phyloP scores from a whole-genome alignment of 1,140 invertebrate species.

The Agrilus planipennis region DNA sequence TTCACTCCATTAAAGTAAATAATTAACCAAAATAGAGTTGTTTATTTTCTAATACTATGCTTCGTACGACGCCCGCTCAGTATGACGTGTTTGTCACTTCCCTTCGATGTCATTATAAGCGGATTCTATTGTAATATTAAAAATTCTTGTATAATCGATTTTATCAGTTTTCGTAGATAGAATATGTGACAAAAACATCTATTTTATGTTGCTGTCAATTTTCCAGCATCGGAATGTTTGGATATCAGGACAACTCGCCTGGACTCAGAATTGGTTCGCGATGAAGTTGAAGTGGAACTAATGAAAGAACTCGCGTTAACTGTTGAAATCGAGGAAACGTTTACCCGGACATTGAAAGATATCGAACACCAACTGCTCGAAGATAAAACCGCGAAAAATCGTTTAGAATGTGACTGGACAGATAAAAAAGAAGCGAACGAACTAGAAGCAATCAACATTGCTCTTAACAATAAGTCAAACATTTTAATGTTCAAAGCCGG shows the following conservation, averaged over 20 bases:
- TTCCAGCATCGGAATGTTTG: conserved; percentile 67
- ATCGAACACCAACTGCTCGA: conserved; percentile 62
- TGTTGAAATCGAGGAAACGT: conserved; percentile 46
- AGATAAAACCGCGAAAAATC: conserved; percentile 64
- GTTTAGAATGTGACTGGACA: conserved; percentile 78
- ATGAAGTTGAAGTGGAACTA: conserved; percentile 69
- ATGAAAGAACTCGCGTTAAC: conserved; percentile 59
- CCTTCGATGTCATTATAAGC: too few species aligned
- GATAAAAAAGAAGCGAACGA: conserved; percentile 73
- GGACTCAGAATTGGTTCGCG: conserved; percentile 67
- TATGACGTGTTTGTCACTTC: too few species aligned
- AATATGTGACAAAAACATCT: too few species aligned
- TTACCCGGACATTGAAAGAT: conserved; percentile 48
- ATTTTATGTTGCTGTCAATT: too few species aligned
- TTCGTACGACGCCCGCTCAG: too few species aligned
- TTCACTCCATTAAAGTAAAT: too few species aligned
- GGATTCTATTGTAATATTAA: too few species aligned
- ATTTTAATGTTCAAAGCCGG: conserved; percentile 57
- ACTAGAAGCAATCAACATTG: conserved; percentile 53
- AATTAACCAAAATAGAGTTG: too few species aligned
- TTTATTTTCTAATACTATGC: too few species aligned
- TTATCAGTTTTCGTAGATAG: too few species aligned
- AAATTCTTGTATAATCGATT: too few species aligned
- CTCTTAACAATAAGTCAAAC: conserved; percentile 49
- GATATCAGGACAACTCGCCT: conserved; percentile 59